Evolutionary conservation across 2,888 invertebrate species (phyloP), one percentile per base, ranked within the genome.

Genomic region (Celastrina argiolus): DNA sequence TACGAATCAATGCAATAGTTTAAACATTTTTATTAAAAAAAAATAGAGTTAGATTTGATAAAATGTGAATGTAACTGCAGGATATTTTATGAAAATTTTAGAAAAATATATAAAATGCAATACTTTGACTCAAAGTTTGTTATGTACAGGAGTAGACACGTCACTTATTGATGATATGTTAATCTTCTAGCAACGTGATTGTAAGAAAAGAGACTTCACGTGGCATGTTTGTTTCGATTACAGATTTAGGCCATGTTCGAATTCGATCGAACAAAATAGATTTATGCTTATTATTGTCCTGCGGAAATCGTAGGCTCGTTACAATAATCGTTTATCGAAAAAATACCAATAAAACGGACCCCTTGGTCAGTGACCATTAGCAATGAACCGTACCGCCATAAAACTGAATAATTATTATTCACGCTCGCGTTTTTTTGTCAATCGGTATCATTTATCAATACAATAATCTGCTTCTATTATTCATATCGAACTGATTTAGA

Each of bases 371-470:
- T 76, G 31, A 81, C 82, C 85, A 88, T 88, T 88, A 88, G 83
- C 83, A 79, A 67, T 73, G 82, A 79, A 81, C 82, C 83, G 80
- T 86, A 83, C 83, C 74, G 78, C 81, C 77, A 83, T 82, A 81
- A 81, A 82, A 77, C 78, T 79, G 74, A 80, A 81, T 79, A 79
- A 83, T 83, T 83, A 85, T 85, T 89, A 87, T 90, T 88, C 87
- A 87, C 84, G 74, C 77, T 72, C 71, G 69, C 76, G 74, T 80
- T 76, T 80, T 85, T 83, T 79, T 77, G 73, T 76, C 80, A 81
- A 84, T 84, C 80, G 83, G 81, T 81, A 78, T 79, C 87, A 88
- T 90, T 88, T 87, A 89, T 90, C 90, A 89, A 88, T 86, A 73
- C 73, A 69, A 81, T 88, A 88, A 89, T 89, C 89, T 88, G 81